Evolutionary conservation across 2,113 vertebrate genomes (phyloP).

Genomic region (Setophaga coronata): DNA sequence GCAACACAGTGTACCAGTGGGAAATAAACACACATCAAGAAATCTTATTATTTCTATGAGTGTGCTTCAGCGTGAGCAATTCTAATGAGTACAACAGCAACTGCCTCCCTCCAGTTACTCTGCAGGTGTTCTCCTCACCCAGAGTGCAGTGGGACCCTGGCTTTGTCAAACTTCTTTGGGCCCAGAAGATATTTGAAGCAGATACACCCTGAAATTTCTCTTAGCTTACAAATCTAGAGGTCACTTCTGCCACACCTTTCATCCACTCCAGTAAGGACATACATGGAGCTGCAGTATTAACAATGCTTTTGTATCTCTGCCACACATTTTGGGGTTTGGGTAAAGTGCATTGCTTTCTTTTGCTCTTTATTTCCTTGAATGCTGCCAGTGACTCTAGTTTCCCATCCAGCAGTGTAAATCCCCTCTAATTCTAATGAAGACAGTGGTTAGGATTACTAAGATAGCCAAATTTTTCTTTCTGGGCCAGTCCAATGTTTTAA

Average conservation of each 20-base stretch:
- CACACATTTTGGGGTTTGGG: background rate
- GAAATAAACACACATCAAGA: constrained; percentile 65
- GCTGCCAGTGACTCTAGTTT: background rate
- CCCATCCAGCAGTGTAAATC: background rate
- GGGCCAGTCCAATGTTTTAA: background rate
- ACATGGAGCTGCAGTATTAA: background rate
- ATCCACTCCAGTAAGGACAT: background rate
- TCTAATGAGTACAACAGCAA: constrained; percentile 49
- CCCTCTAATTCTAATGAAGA: background rate
- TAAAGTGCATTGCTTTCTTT: background rate
- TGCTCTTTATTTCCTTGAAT: background rate
- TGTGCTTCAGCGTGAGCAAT: constrained; percentile 41
- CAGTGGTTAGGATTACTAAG: background rate
- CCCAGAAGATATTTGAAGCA: background rate
- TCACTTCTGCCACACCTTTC: background rate
- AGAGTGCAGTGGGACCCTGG: background rate
- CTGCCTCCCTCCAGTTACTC: background rate
- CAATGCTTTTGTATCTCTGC: background rate
- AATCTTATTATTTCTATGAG: constrained; percentile 63
- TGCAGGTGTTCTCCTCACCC: background rate
- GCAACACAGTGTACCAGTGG: constrained; percentile 19
- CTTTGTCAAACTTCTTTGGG: background rate
- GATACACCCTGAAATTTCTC: background rate
- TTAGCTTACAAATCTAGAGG: background rate
- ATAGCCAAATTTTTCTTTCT: background rate